A percentile compares a stretch with the other conserved stretches of the same genome.
Evolutionary conservation across 2,888 invertebrate species (phyloP).

Genomic region (Crossocerus cetratus): DNA sequence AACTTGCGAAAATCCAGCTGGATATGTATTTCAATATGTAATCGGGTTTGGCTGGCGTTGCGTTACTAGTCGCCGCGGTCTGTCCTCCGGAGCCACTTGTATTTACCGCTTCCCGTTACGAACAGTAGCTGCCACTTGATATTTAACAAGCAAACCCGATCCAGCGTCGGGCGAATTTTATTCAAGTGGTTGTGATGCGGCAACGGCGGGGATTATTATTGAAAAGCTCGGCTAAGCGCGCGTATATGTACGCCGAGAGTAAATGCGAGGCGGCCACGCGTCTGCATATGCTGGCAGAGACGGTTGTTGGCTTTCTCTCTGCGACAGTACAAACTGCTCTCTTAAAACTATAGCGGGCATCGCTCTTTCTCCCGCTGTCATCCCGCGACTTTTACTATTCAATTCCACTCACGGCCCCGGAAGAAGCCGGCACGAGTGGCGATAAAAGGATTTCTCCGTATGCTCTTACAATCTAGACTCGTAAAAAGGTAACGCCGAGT

Average conservation of each 20-base stretch:
- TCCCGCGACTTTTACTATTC: neutral
- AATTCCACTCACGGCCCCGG: neutral
- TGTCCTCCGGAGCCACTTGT: neutral
- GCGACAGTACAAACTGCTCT: neutral
- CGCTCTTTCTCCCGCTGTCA: neutral
- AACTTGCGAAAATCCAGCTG: neutral
- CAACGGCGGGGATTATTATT: neutral
- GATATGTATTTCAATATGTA: neutral
- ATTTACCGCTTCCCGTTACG: neutral
- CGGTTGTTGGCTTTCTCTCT: too few relatives aligned
- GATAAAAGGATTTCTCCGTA: constrained; percentile 6
- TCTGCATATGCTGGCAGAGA: neutral
- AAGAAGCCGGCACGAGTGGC: neutral
- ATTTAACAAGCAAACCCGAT: neutral
- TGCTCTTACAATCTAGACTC: neutral
- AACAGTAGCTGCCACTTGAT: neutral
- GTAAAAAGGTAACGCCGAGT: neutral
- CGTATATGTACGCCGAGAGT: neutral
- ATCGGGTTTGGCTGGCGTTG: neutral
- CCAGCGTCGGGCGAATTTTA: neutral
- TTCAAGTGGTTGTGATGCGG: neutral
- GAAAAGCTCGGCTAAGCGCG: neutral
- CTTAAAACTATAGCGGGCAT: neutral
- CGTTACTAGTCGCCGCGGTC: neutral
- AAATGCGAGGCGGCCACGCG: neutral